phyloP scores from a whole-genome alignment of 2,113 vertebrate genomes.

The Diadophis punctatus region DNA sequence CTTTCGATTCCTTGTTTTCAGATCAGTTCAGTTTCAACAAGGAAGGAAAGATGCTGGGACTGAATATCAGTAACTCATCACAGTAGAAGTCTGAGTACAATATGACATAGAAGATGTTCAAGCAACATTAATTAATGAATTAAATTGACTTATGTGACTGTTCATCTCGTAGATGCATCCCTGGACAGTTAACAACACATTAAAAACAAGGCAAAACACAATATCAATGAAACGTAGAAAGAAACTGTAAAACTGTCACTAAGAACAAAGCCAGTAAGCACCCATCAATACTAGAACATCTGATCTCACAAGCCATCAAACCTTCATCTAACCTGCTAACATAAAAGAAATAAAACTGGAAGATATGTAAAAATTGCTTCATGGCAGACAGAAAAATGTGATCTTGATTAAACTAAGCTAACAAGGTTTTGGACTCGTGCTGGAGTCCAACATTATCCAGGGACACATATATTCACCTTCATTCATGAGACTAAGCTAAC shows the following conservation, averaged over 20 bases:
- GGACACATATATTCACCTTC: background rate
- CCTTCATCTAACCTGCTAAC: background rate
- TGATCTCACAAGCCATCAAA: background rate
- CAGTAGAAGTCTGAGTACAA: background rate
- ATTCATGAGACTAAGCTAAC: background rate
- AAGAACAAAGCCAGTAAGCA: background rate
- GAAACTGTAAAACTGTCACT: background rate
- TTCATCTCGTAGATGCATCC: background rate
- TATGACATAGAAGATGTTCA: background rate
- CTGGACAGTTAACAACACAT: background rate
- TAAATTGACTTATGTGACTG: background rate
- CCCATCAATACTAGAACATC: background rate
- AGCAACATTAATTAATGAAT: background rate
- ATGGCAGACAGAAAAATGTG: background rate
- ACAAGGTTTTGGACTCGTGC: background rate
- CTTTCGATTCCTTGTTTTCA: background rate
- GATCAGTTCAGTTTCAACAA: background rate
- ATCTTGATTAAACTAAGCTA: background rate
- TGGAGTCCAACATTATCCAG: background rate
- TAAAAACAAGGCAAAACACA: background rate
- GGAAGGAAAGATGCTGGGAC: background rate
- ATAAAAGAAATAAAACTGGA: background rate
- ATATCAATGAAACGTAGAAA: background rate
- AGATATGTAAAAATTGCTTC: background rate
- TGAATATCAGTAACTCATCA: background rate